phyloP scores from a whole-genome alignment of 2,797 vertebrate genomes.

The Cyclura pinguis region DNA sequence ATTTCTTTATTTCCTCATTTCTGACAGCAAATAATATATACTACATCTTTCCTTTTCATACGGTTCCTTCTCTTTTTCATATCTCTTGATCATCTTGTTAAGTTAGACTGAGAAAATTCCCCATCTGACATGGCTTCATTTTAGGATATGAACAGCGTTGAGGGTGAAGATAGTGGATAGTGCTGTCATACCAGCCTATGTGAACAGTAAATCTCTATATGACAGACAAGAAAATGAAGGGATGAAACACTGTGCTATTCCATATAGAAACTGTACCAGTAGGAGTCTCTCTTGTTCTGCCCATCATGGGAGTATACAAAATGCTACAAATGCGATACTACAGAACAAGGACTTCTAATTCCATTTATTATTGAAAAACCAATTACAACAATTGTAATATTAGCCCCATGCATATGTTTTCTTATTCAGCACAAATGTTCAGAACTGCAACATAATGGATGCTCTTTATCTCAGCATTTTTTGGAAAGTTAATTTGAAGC shows the following conservation, averaged over 20 bases:
- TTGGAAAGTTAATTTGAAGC: conserved; percentile 55
- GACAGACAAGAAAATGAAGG: not conserved
- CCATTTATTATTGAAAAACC: conserved; percentile 60
- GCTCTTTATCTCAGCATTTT: conserved; percentile 55
- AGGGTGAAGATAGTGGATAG: not conserved
- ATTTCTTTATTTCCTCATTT: not conserved
- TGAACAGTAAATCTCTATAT: conserved; percentile 6
- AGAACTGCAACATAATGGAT: conserved; percentile 52
- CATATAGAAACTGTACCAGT: conserved; percentile 47
- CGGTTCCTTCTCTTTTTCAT: not conserved
- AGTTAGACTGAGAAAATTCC: not conserved
- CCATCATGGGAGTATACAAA: conserved; percentile 27
- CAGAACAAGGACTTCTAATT: conserved; percentile 44
- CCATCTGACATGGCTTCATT: not conserved
- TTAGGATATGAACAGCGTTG: not conserved
- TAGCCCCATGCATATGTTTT: conserved; percentile 52
- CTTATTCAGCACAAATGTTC: conserved; percentile 61
- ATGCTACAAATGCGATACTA: not conserved
- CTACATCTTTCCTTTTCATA: not conserved
- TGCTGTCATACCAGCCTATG: conserved; percentile 17
- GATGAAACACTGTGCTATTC: conserved; percentile 4
- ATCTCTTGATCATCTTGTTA: not conserved
- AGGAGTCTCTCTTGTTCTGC: conserved; percentile 72
- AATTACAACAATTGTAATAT: conserved; percentile 60
- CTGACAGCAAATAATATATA: not conserved